A percentile compares a stretch with the other conserved stretches of the same genome.
Evolutionary conservation across 2,888 invertebrate genomes (phyloP).

Genomic region (Saturnia japonica): DNA sequence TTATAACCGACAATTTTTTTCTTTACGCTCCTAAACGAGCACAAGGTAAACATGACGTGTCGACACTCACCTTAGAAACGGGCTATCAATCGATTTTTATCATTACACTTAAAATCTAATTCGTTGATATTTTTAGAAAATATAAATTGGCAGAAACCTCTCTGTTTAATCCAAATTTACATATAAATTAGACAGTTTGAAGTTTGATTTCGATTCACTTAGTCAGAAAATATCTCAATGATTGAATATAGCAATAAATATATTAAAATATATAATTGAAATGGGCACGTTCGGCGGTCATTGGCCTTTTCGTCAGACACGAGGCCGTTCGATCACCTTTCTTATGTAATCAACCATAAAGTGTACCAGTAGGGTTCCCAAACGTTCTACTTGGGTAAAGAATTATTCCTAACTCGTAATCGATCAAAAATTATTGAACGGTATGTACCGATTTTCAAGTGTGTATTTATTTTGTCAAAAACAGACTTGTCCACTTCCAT

Average conservation of each 20-base stretch:
- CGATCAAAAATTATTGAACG: background rate
- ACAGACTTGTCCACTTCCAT: background rate
- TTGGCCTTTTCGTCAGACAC: constrained; percentile 58
- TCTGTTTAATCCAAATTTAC: constrained; percentile 16
- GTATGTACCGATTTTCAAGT: background rate
- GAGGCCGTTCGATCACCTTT: constrained; percentile 78
- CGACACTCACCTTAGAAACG: constrained; percentile 7
- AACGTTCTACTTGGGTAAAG: constrained; percentile 40
- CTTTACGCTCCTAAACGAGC: background rate
- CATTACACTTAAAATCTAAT: background rate
- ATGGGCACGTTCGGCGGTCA: constrained; percentile 60
- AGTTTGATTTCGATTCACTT: constrained; percentile 12
- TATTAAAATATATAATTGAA: constrained; percentile 53
- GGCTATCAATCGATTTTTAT: background rate
- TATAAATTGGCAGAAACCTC: constrained; percentile 10
- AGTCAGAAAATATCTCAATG: constrained; percentile 36
- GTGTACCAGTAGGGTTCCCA: constrained; percentile 35
- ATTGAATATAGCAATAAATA: constrained; percentile 37
- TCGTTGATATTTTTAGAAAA: constrained; percentile 8
- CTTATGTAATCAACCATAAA: constrained; percentile 62
- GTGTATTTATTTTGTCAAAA: background rate
- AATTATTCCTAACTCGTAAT: background rate
- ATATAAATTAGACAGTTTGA: constrained; percentile 10
- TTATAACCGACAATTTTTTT: background rate
- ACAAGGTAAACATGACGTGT: constrained; percentile 12